Percentiles rank a stretch among this genome's conserved stretches.
phyloP scores from a whole-genome alignment of 2,888 invertebrate species.

The Lordiphosa fenestrarum region DNA sequence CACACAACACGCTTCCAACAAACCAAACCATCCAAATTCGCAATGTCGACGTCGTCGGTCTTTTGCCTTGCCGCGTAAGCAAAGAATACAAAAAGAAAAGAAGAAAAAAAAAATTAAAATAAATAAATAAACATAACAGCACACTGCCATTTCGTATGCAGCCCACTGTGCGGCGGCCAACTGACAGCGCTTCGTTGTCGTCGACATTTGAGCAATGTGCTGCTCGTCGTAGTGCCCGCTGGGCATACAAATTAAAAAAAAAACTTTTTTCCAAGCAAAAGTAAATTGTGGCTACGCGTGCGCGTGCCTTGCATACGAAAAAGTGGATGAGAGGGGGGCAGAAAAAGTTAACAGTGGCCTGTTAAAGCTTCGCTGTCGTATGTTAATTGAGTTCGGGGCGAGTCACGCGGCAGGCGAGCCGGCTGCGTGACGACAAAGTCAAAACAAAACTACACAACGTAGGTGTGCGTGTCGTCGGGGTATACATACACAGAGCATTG shows the following conservation, averaged over 20 bases:
- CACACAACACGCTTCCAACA: constrained; percentile 13
- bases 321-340: constrained; percentile 10
- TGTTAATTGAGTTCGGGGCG: constrained; percentile 46
- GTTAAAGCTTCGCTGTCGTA: constrained; percentile 27
- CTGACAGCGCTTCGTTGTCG: constrained; percentile 55
- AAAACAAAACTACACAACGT: constrained; percentile 49
- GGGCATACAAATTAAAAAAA: constrained; percentile 64
- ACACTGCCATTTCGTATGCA: constrained; percentile 63
- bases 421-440: constrained; percentile 61
- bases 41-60: constrained; percentile 9
- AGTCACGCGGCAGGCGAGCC: constrained; percentile 55
- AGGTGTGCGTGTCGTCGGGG: constrained; percentile 17
- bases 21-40: constrained; percentile 14
- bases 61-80: constrained; percentile 25
- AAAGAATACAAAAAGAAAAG: constrained; percentile 7
- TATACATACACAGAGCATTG: constrained; percentile 53
- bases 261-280: constrained; percentile 40
- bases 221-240: constrained; percentile 43
- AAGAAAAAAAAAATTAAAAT: constrained; percentile 6
- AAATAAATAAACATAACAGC: constrained; percentile 71
- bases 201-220: constrained; percentile 72
- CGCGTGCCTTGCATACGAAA: constrained; percentile 62
- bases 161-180: constrained; percentile 59
- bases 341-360: constrained; percentile 13
- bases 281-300: constrained; percentile 70